Evolutionary conservation across 2,888 invertebrate genomes (phyloP).

Genomic region (Taphrorychus bicolor): DNA sequence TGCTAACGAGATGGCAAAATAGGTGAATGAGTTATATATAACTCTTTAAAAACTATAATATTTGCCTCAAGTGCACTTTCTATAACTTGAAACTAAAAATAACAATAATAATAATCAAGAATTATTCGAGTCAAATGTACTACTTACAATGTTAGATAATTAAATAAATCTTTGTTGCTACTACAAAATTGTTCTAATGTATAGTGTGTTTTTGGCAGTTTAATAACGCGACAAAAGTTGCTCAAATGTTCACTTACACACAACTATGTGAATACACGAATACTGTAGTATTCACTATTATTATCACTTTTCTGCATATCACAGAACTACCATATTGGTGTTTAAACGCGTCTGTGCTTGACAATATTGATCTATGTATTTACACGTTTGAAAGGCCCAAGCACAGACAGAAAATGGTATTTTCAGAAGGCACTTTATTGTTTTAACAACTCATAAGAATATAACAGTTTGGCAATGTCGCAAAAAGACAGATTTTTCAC

Average conservation of each 20-base stretch:
- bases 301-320: constrained; percentile 34
- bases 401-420: constrained; percentile 18
- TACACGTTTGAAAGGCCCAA: constrained; percentile 3
- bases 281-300: neutral
- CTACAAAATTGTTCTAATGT: neutral
- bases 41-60: neutral
- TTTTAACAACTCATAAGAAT: constrained; percentile 5
- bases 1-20: no score
- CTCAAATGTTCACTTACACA: neutral
- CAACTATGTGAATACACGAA: constrained; percentile 4
- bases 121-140: no score
- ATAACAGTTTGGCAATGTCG: constrained; percentile 4
- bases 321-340: constrained; percentile 34
- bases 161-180: neutral
- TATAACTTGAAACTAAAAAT: no score
- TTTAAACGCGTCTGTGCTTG: constrained; percentile 1
- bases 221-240: neutral
- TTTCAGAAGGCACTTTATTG: constrained; percentile 29
- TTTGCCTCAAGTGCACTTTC: no score
- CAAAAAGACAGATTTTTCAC: neutral
- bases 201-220: neutral
- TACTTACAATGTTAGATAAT: no score
- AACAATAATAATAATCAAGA: no score
- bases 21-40: neutral
- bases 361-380: neutral